Evolutionary conservation across 2,797 vertebrate species (phyloP).

Genomic region (Chelon auratus): DNA sequence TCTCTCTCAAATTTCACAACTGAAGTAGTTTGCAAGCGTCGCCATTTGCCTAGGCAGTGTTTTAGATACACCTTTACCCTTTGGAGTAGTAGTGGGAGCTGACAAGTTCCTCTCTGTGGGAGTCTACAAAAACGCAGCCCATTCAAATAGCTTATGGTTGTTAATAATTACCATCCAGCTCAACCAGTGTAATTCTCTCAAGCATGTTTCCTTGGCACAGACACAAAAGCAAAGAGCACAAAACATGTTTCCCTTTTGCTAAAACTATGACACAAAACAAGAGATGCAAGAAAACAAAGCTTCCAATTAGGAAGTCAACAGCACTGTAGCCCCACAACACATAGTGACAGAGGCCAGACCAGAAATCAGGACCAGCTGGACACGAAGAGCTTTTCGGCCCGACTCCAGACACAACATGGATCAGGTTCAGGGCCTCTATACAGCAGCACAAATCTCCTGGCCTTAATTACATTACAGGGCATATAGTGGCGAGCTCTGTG

Average conservation of each 20-base stretch:
- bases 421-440: constrained; percentile 94
- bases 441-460: constrained; percentile 92
- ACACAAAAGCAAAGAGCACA: constrained; percentile 12
- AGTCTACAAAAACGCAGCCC: constrained; percentile 55
- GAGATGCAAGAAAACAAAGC: constrained; percentile 32
- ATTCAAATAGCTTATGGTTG: constrained; percentile 62
- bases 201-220: constrained; percentile 35
- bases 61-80: not conserved
- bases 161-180: constrained; percentile 83
- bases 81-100: constrained; percentile 3
- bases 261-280: constrained; percentile 20
- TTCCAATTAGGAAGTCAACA: constrained; percentile 53
- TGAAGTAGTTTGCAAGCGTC: not conserved
- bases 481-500: constrained; percentile 90
- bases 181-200: constrained; percentile 46
- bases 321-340: constrained; percentile 34
- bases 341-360: constrained; percentile 85
- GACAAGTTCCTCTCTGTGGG: constrained; percentile 56
- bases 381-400: constrained; percentile 87
- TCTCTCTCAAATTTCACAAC: not conserved
- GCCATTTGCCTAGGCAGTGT: not conserved
- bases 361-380: constrained; percentile 93
- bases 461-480: constrained; percentile 97
- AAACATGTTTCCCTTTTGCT: constrained; percentile 11
- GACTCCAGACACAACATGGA: constrained; percentile 91